phyloP scores from a whole-genome alignment of 2,797 vertebrate species.

The Iguana delicatissima region DNA sequence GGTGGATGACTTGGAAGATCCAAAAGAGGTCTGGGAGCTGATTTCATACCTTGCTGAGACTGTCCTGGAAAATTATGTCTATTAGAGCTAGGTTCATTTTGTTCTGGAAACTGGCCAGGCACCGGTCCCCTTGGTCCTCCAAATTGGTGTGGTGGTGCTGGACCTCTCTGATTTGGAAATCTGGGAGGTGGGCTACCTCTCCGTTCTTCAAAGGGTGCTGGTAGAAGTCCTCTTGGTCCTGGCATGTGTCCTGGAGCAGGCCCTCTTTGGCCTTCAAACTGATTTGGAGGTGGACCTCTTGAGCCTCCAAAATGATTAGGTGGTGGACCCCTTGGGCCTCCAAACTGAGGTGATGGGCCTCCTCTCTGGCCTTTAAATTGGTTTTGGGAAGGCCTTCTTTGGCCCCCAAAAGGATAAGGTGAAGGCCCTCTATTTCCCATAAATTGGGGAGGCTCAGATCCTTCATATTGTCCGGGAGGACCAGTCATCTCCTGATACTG shows the following conservation, averaged over 20 bases:
- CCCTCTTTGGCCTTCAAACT: constrained; percentile 76
- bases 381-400: constrained; percentile 80
- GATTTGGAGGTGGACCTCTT: constrained; percentile 76
- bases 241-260: constrained; percentile 74
- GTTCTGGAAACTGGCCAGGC: constrained; percentile 79
- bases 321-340: constrained; percentile 82
- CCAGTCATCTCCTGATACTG: constrained; percentile 76
- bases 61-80: constrained; percentile 81
- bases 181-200: constrained; percentile 76
- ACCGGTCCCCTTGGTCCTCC: constrained; percentile 83
- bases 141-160: constrained; percentile 83
- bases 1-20: constrained; percentile 90
- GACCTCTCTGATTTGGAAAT: constrained; percentile 81
- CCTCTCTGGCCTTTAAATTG: constrained; percentile 81
- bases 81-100: constrained; percentile 74
- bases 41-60: constrained; percentile 76
- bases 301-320: constrained; percentile 83
- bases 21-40: constrained; percentile 83
- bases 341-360: constrained; percentile 76
- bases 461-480: constrained; percentile 81
- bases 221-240: constrained; percentile 74
- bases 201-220: constrained; percentile 75
- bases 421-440: constrained; percentile 81
- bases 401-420: constrained; percentile 87
- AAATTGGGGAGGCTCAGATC: constrained; percentile 84